A percentile compares a stretch with the other conserved stretches of the same genome.
Conservation (phyloP, 23 tunicate species). For the Trididemnum nubilum region DNA sequence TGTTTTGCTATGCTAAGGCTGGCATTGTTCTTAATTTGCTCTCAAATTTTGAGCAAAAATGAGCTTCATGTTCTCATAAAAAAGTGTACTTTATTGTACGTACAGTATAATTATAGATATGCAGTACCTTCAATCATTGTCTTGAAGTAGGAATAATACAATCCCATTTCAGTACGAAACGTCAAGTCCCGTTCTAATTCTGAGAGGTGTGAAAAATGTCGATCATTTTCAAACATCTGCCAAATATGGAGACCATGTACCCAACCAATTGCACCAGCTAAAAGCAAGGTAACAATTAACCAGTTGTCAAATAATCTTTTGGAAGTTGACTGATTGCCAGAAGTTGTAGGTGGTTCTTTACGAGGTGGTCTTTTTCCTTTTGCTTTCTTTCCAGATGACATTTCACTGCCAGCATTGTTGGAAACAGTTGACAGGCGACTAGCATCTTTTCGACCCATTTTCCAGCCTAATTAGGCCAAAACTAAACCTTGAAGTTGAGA, state of each 20-base stretch:
- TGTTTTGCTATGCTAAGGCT: too few relatives aligned
- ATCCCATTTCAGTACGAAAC: constrained; percentile 99
- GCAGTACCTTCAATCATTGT: constrained; percentile 90
- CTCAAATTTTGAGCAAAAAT: too few relatives aligned
- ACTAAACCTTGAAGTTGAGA: too few relatives aligned
- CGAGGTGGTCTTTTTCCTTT: constrained; percentile 13
- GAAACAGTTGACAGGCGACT: not conserved
- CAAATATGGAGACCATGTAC: constrained; percentile 90
- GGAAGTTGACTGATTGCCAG: not conserved
- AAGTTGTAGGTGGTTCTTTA: not conserved
- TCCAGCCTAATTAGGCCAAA: too few relatives aligned
- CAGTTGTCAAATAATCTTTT: constrained; percentile 58
- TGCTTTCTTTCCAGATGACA: not conserved
- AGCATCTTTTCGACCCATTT: constrained; percentile 21
- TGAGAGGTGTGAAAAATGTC: constrained; percentile 98
- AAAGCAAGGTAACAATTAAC: constrained; percentile 72
- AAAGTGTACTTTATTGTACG: too few relatives aligned
- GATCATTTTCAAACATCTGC: constrained; percentile 97
- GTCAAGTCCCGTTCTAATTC: constrained; percentile 93
- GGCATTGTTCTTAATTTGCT: too few relatives aligned
- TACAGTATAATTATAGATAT: too few relatives aligned
- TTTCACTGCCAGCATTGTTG: not conserved
- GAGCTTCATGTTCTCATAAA: too few relatives aligned
- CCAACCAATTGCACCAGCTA: constrained; percentile 85
- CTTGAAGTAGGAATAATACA: constrained; percentile 97